A percentile compares a stretch with the other conserved stretches of the same genome.
These are phyloP conservation scores for Mechanitis mazaeus DNA, from an alignment of 2,888 invertebrate genomes.

Conservation along the genomic window DNA sequence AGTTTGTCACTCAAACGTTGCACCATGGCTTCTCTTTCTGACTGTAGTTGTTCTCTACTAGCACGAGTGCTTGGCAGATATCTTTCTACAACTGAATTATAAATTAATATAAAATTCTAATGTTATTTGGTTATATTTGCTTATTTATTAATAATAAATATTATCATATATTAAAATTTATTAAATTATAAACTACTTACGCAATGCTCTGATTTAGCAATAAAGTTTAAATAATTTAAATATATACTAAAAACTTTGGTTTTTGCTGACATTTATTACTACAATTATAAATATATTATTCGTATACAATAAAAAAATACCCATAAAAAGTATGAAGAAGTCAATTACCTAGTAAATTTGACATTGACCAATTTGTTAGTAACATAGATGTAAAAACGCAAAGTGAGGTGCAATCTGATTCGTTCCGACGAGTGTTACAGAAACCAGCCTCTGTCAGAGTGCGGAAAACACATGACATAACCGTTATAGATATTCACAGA, in stretches of 20 bases:
- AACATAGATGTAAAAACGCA: slow-evolving; percentile 32
- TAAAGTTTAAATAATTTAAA: no score
- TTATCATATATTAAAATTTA: slow-evolving; percentile 17
- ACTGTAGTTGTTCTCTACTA: no score
- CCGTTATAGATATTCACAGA: slow-evolving; percentile 13
- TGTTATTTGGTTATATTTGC: no score
- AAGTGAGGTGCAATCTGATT: slow-evolving; percentile 36
- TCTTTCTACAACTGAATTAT: no score
- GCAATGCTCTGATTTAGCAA: slow-evolving; percentile 8
- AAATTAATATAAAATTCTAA: no score
- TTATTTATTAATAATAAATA: no score
- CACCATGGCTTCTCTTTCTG: no score
- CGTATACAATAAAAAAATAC: not conserved
- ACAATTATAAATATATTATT: no score
- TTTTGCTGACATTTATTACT: no score
- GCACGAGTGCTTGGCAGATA: no score
- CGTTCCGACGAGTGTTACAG: slow-evolving; percentile 36
- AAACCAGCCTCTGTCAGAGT: slow-evolving; percentile 24
- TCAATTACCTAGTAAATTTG: slow-evolving; percentile 36
- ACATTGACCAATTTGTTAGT: slow-evolving; percentile 37
- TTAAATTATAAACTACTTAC: slow-evolving; percentile 21
- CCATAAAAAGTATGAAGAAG: slow-evolving; percentile 17
- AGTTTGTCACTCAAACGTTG: no score
- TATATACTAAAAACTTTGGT: no score
- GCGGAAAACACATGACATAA: slow-evolving; percentile 28